Percentiles rank a stretch among this genome's conserved stretches.
Conservation (phyloP, 2,888 invertebrate genomes). For the Fragum sueziense region DNA sequence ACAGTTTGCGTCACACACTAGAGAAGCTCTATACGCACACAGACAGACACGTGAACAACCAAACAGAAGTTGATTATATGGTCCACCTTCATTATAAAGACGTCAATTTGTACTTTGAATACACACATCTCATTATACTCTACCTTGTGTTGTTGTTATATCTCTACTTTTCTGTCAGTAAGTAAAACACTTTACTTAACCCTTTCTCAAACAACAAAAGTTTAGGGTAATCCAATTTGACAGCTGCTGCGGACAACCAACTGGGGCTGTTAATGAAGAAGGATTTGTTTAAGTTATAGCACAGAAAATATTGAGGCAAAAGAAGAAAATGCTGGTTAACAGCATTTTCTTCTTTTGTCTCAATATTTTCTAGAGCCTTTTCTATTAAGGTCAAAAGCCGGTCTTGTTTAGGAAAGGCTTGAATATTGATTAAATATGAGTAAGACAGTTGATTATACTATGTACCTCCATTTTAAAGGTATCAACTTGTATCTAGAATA, state of each 20-base stretch:
- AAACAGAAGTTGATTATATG: constrained; percentile 75
- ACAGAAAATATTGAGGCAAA: no score
- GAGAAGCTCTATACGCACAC: constrained; percentile 73
- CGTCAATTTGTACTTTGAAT: constrained; percentile 80
- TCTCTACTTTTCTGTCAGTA: constrained; percentile 95
- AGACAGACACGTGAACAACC: constrained; percentile 69
- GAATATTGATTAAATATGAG: no score
- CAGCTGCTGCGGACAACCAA: background rate
- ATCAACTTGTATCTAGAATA: no score
- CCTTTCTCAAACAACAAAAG: background rate
- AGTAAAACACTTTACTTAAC: constrained; percentile 63
- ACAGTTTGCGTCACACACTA: constrained; percentile 85
- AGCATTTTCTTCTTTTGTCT: no score
- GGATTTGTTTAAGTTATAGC: no score
- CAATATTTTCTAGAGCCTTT: no score
- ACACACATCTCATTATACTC: constrained; percentile 90
- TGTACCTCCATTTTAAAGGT: no score
- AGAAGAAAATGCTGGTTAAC: no score
- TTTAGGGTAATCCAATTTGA: background rate
- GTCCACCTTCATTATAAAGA: constrained; percentile 94
- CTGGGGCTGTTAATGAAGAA: no score
- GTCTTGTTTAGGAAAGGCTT: no score
- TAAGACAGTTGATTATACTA: no score
- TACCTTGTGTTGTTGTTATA: constrained; percentile 94
- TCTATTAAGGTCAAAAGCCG: no score